phyloP scores from a whole-genome alignment of 1,140 invertebrate species.

The Aphis craccivora region DNA sequence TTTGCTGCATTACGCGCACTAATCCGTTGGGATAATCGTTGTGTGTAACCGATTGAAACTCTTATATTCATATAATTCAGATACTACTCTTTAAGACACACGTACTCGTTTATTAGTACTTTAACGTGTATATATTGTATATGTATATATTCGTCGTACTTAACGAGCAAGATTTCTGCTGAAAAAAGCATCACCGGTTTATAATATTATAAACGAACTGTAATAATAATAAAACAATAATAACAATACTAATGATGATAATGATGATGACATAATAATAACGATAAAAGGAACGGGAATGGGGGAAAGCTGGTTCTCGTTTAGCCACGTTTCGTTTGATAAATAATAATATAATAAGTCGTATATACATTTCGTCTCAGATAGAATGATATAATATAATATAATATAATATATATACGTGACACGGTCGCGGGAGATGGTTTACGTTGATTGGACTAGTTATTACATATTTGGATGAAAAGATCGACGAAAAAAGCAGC shows the following conservation, averaged over 20 bases:
- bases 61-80: background rate
- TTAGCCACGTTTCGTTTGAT: background rate
- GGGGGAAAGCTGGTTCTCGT: background rate
- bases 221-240: background rate
- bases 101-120: background rate
- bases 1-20: background rate
- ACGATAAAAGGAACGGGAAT: background rate
- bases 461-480: background rate
- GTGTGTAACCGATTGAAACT: background rate
- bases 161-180: background rate
- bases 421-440: background rate
- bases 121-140: background rate
- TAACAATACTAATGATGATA: background rate
- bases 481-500: background rate
- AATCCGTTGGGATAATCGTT: background rate
- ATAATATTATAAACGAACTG: background rate
- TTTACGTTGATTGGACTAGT: background rate
- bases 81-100: background rate
- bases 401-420: background rate
- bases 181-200: background rate
- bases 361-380: background rate
- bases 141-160: background rate
- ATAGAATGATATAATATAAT: background rate
- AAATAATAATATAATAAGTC: background rate
- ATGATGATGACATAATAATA: slow-evolving; percentile 3